Evolutionary conservation across 1,140 invertebrate genomes (phyloP).

Genomic region (Panagrolaimus sp.): DNA sequence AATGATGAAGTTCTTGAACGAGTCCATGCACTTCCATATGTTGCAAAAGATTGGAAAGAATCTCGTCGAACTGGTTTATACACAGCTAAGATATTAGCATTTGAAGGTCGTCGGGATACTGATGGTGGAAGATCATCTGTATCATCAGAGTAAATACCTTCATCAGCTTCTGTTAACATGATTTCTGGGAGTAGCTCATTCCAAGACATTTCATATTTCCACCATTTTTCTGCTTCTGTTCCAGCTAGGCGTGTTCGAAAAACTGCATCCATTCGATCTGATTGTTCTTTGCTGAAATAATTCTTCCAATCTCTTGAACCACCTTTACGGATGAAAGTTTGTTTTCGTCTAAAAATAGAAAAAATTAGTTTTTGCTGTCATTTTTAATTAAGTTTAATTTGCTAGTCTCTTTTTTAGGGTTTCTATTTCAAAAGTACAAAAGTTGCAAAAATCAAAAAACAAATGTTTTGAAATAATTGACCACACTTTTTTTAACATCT

Average conservation of each 20-base stretch:
- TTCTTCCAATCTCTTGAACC: constrained; percentile 60
- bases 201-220: constrained; percentile 43
- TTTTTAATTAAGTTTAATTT: too few species aligned
- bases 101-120: not conserved
- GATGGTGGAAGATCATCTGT: constrained; percentile 8
- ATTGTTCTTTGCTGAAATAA: constrained; percentile 59
- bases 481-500: too few species aligned
- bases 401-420: too few species aligned
- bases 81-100: not conserved
- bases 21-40: not conserved
- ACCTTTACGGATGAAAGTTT: constrained; percentile 59
- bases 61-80: not conserved
- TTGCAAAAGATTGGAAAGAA: not conserved
- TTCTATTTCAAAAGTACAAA: too few species aligned
- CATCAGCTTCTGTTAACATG: not conserved
- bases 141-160: not conserved
- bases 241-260: constrained; percentile 35
- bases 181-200: not conserved
- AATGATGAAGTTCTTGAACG: too few species aligned
- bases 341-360: constrained; percentile 23
- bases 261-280: constrained; percentile 50
- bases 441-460: too few species aligned
- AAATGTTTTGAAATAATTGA: too few species aligned
- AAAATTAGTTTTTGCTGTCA: not conserved
- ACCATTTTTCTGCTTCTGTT: constrained; percentile 49